phyloP scores from a whole-genome alignment of 2,113 vertebrate species.

The Petromus typicus region DNA sequence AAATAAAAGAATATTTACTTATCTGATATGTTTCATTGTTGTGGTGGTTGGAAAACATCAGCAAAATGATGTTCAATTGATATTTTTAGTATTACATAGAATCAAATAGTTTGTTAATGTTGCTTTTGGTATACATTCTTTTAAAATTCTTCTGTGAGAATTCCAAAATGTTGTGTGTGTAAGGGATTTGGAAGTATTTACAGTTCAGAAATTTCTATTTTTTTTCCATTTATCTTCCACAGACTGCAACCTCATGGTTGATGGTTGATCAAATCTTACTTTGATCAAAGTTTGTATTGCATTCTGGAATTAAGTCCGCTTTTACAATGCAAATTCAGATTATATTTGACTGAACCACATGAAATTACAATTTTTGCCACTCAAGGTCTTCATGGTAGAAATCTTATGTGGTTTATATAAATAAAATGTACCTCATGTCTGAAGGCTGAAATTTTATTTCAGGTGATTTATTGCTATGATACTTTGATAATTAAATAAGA shows the following conservation, averaged over 20 bases:
- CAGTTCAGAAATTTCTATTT: background rate
- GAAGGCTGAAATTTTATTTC: background rate
- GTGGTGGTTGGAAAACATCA: background rate
- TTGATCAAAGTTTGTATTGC: slow-evolving; percentile 20
- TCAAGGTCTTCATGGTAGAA: background rate
- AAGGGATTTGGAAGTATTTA: background rate
- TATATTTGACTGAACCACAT: background rate
- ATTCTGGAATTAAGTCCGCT: background rate
- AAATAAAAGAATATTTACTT: background rate
- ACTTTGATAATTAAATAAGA: background rate
- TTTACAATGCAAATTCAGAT: background rate
- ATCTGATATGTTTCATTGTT: slow-evolving; percentile 14
- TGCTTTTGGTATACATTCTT: background rate
- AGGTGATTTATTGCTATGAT: background rate
- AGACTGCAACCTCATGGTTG: background rate
- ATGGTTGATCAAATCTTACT: background rate
- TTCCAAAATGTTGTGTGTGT: background rate
- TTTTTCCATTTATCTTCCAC: background rate
- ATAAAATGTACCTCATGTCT: background rate
- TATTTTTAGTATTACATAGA: background rate
- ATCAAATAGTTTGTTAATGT: background rate
- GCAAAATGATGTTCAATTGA: background rate
- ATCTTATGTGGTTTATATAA: slow-evolving; percentile 28
- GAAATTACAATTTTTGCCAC: background rate
- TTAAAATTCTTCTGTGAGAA: slow-evolving; percentile 15